Percentiles rank a stretch among this genome's conserved stretches.
Conservation (phyloP, 2,113 vertebrate genomes). For the Bubalus kerabau region DNA sequence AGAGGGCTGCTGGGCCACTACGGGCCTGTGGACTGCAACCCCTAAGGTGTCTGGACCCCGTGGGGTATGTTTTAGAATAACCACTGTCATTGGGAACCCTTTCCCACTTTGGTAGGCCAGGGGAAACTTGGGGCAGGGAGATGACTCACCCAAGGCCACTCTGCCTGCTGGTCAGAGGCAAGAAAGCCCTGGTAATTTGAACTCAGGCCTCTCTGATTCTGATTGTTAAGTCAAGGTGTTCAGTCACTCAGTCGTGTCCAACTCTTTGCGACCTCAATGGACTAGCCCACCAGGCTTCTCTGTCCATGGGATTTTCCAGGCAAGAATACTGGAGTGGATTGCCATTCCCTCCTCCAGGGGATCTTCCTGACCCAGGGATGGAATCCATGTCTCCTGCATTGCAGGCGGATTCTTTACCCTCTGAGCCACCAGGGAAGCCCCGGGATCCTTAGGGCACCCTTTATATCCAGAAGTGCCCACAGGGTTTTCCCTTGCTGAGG, state of each 20-base stretch:
- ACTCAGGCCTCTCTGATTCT: background rate
- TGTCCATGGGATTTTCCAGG: background rate
- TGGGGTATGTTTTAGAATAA: background rate
- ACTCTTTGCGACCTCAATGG: background rate
- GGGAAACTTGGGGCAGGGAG: background rate
- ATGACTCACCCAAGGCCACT: background rate
- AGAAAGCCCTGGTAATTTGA: rapidly evolving
- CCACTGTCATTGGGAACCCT: background rate
- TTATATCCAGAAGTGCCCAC: background rate
- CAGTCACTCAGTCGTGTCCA: background rate
- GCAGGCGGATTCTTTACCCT: background rate
- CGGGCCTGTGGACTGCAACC: background rate
- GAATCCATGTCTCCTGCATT: background rate
- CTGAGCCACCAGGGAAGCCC: background rate
- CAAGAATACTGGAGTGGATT: background rate
- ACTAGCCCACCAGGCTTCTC: background rate
- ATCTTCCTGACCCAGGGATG: background rate
- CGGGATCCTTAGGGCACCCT: background rate
- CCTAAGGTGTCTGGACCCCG: background rate
- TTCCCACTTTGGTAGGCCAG: background rate
- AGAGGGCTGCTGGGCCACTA: background rate
- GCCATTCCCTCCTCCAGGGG: background rate
- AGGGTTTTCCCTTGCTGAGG: background rate
- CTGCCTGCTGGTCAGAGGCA: background rate
- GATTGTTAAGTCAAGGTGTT: background rate